Evolutionary conservation across 2,888 invertebrate genomes (phyloP).

Genomic region (Stenichneumon culpator): DNA sequence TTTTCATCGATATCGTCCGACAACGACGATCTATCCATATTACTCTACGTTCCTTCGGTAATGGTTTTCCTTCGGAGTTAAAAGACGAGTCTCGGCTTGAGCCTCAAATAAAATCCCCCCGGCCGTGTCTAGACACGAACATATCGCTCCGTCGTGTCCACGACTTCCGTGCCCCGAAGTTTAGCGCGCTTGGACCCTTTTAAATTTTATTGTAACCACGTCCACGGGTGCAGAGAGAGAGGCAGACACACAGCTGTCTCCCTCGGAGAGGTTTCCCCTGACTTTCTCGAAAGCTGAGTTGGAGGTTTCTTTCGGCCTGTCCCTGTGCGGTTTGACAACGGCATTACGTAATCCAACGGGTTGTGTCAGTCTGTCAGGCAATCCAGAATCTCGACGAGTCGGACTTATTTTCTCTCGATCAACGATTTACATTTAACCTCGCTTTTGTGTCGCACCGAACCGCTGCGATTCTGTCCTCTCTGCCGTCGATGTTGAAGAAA

Average conservation of each 20-base stretch:
- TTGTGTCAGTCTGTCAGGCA: conserved; percentile 69
- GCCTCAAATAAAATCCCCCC: conserved; percentile 1
- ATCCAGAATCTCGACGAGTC: conserved; percentile 47
- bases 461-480: not conserved
- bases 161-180: not conserved
- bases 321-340: conserved; percentile 80
- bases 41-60: conserved; percentile 38
- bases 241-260: not conserved
- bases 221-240: not conserved
- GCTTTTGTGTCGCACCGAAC: not conserved
- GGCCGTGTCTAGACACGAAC: not conserved
- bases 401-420: not conserved
- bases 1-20: not conserved
- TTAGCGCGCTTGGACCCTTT: too few species aligned
- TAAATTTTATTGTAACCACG: not conserved
- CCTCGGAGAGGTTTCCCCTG: not conserved
- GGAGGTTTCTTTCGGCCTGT: conserved; percentile 2
- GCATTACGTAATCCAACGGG: conserved; percentile 79
- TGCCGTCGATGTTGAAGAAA: not conserved
- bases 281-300: conserved; percentile 8
- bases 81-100: not conserved
- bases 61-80: conserved; percentile 19
- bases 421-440: not conserved
- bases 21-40: conserved; percentile 10
- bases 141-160: not conserved